A percentile compares a stretch with the other conserved stretches of the same genome.
Evolutionary conservation across 2,797 vertebrate genomes (phyloP).

Genomic region (Margarornis squamiger): DNA sequence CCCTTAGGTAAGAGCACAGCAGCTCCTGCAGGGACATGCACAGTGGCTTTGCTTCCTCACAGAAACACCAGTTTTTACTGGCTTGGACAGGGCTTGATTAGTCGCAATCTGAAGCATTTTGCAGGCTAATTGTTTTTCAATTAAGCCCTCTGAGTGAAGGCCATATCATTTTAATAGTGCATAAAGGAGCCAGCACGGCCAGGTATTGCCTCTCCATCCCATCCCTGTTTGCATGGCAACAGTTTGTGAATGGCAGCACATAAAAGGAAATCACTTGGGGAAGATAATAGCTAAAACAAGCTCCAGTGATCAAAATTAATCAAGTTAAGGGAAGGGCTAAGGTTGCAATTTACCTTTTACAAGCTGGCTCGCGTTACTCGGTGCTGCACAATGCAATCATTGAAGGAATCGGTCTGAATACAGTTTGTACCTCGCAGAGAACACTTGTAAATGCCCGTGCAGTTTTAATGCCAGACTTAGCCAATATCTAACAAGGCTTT

Average conservation of each 20-base stretch:
- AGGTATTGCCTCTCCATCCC: background rate
- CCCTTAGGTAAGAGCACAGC: constrained; percentile 81
- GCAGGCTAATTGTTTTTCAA: constrained; percentile 19
- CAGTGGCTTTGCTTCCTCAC: background rate
- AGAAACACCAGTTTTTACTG: background rate
- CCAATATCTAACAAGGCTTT: background rate
- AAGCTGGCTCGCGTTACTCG: background rate
- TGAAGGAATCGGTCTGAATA: background rate
- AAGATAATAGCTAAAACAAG: constrained; percentile 23
- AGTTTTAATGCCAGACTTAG: background rate
- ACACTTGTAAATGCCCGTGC: background rate
- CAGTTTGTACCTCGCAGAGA: background rate
- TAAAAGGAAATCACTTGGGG: background rate
- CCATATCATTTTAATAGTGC: background rate
- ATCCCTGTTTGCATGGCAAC: background rate
- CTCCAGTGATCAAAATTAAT: constrained; percentile 51
- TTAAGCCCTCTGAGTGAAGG: background rate
- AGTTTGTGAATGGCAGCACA: constrained; percentile 10
- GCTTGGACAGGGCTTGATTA: background rate
- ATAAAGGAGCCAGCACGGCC: background rate
- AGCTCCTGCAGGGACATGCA: background rate
- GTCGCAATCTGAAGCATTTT: background rate
- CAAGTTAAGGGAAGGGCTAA: constrained; percentile 23
- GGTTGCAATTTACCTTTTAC: constrained; percentile 46
- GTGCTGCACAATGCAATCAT: background rate